Percentiles rank a stretch among this genome's conserved stretches.
These are phyloP conservation scores for Aethes cnicana DNA, from an alignment of 2,888 invertebrate species.

Conservation along the genomic window DNA sequence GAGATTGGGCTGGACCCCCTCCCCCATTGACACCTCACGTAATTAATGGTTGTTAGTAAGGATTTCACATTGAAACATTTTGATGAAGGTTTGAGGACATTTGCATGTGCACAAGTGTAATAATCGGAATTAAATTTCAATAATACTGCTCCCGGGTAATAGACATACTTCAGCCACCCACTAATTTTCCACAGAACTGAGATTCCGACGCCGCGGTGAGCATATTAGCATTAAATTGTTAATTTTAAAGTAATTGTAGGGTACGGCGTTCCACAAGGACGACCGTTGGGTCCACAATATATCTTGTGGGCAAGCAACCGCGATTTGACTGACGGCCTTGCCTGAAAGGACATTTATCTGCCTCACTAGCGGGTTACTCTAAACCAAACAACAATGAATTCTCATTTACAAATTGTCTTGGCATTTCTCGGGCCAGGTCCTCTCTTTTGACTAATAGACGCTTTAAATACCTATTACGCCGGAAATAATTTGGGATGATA, in stretches of 20 bases:
- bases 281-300: constrained; percentile 77
- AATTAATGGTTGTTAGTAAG: no score
- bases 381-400: constrained; percentile 82
- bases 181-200: not conserved
- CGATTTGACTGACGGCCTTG: constrained; percentile 80
- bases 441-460: constrained; percentile 63
- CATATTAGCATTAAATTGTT: constrained; percentile 49
- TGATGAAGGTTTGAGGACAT: no score
- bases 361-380: constrained; percentile 79
- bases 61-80: no score
- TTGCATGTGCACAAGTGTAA: no score
- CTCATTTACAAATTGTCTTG: constrained; percentile 80
- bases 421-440: constrained; percentile 65
- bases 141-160: no score
- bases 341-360: constrained; percentile 82
- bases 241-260: constrained; percentile 71
- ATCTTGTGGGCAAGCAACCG: constrained; percentile 81
- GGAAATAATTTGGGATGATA: constrained; percentile 2
- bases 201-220: not conserved
- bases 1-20: no score
- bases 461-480: constrained; percentile 19
- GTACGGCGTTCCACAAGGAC: constrained; percentile 67
- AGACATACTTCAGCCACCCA: no score
- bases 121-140: no score
- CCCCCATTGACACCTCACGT: no score